Conservation (phyloP, 2,888 invertebrate species). For the Chalcis sispes region DNA sequence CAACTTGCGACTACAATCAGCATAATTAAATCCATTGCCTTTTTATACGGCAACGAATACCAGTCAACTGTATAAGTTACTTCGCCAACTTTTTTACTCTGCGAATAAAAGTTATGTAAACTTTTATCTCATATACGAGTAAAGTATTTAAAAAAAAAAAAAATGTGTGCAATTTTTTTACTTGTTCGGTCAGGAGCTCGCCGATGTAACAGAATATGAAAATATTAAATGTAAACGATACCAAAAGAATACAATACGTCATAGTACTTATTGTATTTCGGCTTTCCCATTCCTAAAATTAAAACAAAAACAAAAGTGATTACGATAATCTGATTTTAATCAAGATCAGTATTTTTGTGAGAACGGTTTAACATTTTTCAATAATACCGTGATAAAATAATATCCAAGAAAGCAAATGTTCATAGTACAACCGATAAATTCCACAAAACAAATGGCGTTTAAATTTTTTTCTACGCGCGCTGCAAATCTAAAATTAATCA, state of each 20-base stretch:
- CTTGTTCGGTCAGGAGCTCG: slow-evolving; percentile 67
- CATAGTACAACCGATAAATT: slow-evolving; percentile 69
- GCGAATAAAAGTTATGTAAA: slow-evolving; percentile 1
- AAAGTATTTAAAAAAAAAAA: background rate
- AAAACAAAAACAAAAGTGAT: background rate
- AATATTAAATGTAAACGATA: slow-evolving; percentile 69
- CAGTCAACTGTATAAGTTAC: slow-evolving; percentile 67
- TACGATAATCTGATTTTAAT: background rate
- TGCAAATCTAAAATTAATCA: slow-evolving; percentile 64
- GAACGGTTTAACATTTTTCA: too few species aligned
- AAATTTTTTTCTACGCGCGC: slow-evolving; percentile 64
- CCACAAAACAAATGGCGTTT: slow-evolving; percentile 68
- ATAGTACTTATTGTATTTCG: slow-evolving; percentile 65
- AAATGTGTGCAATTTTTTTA: slow-evolving; percentile 37
- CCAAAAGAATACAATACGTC: slow-evolving; percentile 65
- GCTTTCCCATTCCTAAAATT: slow-evolving; percentile 66
- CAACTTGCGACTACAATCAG: slow-evolving; percentile 63
- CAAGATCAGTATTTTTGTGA: too few species aligned
- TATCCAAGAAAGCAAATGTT: slow-evolving; percentile 71
- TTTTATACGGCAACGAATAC: slow-evolving; percentile 63
- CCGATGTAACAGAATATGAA: slow-evolving; percentile 70
- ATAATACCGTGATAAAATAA: slow-evolving; percentile 67
- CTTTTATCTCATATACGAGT: slow-evolving; percentile 4
- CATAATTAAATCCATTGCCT: slow-evolving; percentile 63
- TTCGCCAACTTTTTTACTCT: slow-evolving; percentile 61